Conservation (phyloP, 2,113 vertebrate species). For the Sus scrofa region T2T-Sscrofa CM000820.6:126807001-126807500, state of each 20-base stretch:
- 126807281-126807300: background rate
- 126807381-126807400: background rate
- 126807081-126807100: fast-evolving
- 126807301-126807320: fast-evolving
- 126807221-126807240: background rate
- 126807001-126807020: background rate
- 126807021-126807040: background rate
- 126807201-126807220: background rate
- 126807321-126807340: too few species aligned
- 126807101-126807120: background rate
- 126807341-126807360: too few species aligned
- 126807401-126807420: background rate
- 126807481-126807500: background rate
- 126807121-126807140: background rate
- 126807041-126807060: background rate
- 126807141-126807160: background rate
- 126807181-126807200: background rate
- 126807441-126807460: background rate
- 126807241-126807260: background rate
- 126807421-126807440: background rate
- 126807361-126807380: too few species aligned
- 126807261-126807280: background rate
- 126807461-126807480: background rate
- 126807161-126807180: background rate
- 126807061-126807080: background rate